Base-by-base conservation (phyloP, 2,888 invertebrate genomes). In the Xylota segnis region DNA sequence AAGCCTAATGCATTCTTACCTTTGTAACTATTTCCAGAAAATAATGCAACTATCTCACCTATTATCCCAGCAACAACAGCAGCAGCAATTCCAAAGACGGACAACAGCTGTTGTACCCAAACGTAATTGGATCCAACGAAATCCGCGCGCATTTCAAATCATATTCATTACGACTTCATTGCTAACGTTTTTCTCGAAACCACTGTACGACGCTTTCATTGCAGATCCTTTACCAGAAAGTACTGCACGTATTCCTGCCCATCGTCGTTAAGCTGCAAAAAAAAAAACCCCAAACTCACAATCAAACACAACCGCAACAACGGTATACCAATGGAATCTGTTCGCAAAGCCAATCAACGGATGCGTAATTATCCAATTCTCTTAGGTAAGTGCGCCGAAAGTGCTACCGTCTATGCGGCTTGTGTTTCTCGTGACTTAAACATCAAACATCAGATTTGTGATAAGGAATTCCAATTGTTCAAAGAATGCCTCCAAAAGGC, bases 341-440 rank as follows among this genome's bases (percentile, higher is more conserved):
- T 97, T n/a, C 93, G 93, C 76, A 96, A 94, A 91, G 97, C 97
- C 0, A 95, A 94, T 90, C 93, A 94, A 76, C 94, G 97, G 88
- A 93, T 97, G 70, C 94, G 94, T 66, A 95, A 95, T 88, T 97
- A 96, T 92, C 97, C 97, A 0, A 88, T 95, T 59, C 89, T 97
- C 58, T 93, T 97, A 84, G 94, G 94, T 0, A 95, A 96, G 91
- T 97, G 97, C 91, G 93, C 94, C 5, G 94, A 94, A 88, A 94
- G 95, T 89, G 96, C 95, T 0, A 90, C 94, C 0, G 89, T 93
- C 0, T 98, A 98, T 93, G 97, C 97, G 0, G 93, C 94, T 65
- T 98, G 98, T 92, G 97, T 97, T 0, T 92, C 96, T 52, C 93
- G 94, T 34, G 95, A 95, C 89, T 95, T 95, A 76, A 93, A 95